Base-by-base conservation (phyloP, 1,140 invertebrate species). In the Drosophila carrolli region DNA sequence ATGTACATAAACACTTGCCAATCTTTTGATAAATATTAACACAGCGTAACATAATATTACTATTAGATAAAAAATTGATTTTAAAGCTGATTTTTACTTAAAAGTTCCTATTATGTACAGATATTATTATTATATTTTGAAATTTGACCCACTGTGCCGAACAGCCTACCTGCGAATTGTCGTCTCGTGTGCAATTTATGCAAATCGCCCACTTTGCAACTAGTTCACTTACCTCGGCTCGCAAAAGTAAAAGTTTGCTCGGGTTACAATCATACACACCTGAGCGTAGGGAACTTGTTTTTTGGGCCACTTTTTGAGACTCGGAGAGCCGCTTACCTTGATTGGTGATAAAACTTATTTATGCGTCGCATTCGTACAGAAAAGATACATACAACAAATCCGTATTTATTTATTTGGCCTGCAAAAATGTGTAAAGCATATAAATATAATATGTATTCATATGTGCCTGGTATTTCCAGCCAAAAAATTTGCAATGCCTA, bases 321-420 rank as follows among this genome's bases (percentile, higher is more conserved):
- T 43, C 74, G 43, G 75, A 75, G 72, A 88, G 82, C 63, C 65
- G 84, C 76, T 88, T 89, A 78, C 84, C 84, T 88, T 88, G 84
- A 84, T 80, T 55, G 80, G 73, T 78, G 84, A 89, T 89, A 88
- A 88, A 89, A 89, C 81, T 81, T 89, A 89, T 78, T 83, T 83
- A 89, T 89, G 84, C 84, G 75, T 80, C 67, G 60, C 70, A 80
- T 53, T 76, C 61, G 73, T 54, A 76, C 59, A 51, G 57, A 48
- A 48, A 53, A 78, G 47, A 79, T 59, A 56, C 66, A 47, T 37
- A 76, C 58, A 63, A 53, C 41, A 58, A 48, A 48, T 62, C 68
- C 41, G 43, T 62, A 59, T 83, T 67, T 80, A 65, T 74, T 77
- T 70, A 82, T 85, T 77, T 62, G 62, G 66, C 51, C 48, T 57